Evolutionary conservation across 2,113 vertebrate genomes (phyloP).

Genomic region (Heterotilapia buettikoferi): DNA sequence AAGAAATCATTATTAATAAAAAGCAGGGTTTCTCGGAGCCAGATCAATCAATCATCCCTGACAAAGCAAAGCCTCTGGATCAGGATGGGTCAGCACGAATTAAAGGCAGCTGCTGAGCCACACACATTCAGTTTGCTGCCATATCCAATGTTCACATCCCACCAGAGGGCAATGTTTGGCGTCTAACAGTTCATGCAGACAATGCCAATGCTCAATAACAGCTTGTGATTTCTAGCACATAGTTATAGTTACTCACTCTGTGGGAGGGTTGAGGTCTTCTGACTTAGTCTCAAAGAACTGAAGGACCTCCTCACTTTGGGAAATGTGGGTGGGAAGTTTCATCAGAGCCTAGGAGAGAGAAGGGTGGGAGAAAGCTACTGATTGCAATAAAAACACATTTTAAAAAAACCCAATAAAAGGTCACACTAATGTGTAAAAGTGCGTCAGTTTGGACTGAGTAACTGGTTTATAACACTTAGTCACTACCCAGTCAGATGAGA

Average conservation of each 20-base stretch:
- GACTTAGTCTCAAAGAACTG: conserved; percentile 89
- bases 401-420: neutral
- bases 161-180: conserved; percentile 16
- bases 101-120: conserved; percentile 14
- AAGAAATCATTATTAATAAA: conserved; percentile 53
- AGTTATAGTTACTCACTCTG: conserved; percentile 80
- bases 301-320: conserved; percentile 91
- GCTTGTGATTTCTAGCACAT: neutral
- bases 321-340: conserved; percentile 87
- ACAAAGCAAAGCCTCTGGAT: conserved; percentile 12
- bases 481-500: conserved; percentile 6
- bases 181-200: neutral
- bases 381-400: neutral
- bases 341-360: conserved; percentile 77
- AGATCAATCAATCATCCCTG: conserved; percentile 44
- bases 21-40: neutral
- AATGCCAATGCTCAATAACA: neutral
- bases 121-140: neutral
- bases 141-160: neutral
- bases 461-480: conserved; percentile 1
- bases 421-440: neutral
- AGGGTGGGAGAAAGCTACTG: neutral
- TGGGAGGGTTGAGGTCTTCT: conserved; percentile 89
- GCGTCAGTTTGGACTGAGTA: neutral
- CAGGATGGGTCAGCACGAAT: neutral